phyloP scores from a whole-genome alignment of 2,888 invertebrate genomes.

The Caenorhabditis wallacei region DNA sequence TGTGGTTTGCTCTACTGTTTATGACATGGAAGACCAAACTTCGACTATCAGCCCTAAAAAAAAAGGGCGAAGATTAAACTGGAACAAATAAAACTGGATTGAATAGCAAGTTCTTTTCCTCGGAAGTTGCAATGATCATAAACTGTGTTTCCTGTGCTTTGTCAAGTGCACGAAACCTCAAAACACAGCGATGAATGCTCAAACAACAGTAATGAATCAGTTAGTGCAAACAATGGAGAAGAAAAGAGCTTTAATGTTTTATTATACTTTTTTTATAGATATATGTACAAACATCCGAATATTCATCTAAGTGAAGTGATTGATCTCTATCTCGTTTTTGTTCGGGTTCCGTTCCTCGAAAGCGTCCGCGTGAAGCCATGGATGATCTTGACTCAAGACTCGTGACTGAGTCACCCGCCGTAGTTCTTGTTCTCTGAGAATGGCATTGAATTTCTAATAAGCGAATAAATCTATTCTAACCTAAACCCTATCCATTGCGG shows the following conservation, averaged over 20 bases:
- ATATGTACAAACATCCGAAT: slow-evolving; percentile 14
- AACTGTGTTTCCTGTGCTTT: too few relatives aligned
- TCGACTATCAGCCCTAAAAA: neutral
- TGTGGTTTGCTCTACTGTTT: neutral
- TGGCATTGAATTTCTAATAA: too few relatives aligned
- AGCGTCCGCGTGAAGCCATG: slow-evolving; percentile 73
- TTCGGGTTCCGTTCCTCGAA: slow-evolving; percentile 69
- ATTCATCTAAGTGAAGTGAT: slow-evolving; percentile 23
- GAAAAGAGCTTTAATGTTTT: neutral
- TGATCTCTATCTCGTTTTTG: slow-evolving; percentile 67
- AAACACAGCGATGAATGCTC: slow-evolving; percentile 5
- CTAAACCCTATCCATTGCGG: slow-evolving; percentile 68
- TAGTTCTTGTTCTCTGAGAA: slow-evolving; percentile 64
- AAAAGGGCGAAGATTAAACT: slow-evolving; percentile 2
- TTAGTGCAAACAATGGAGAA: neutral
- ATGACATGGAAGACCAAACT: slow-evolving; percentile 7
- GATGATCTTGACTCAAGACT: slow-evolving; percentile 68
- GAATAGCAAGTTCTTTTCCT: neutral
- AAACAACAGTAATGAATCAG: slow-evolving; percentile 10
- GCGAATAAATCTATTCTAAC: slow-evolving; percentile 18
- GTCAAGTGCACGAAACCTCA: neutral
- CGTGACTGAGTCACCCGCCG: slow-evolving; percentile 56
- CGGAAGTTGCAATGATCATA: neutral
- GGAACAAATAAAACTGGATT: neutral
- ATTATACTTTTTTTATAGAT: neutral